These are phyloP conservation scores for Aporrectodea caliginosa DNA, from an alignment of 1,140 invertebrate genomes.

Conservation along the genomic window DNA sequence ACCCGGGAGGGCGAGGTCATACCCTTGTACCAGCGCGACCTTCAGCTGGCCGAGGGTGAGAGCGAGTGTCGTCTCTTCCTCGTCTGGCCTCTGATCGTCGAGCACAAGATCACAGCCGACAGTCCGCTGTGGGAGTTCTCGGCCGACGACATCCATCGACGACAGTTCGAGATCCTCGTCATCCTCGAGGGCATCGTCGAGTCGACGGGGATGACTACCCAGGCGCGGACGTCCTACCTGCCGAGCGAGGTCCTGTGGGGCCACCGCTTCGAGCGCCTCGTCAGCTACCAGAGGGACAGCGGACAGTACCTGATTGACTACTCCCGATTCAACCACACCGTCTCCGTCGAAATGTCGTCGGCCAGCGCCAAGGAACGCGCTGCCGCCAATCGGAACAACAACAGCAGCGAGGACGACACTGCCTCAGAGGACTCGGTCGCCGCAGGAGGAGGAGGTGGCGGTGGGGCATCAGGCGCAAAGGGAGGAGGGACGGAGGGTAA, in stretches of 20 bases:
- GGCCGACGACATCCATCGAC: constrained; percentile 11
- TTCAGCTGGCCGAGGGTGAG: not conserved
- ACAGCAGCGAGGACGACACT: not conserved
- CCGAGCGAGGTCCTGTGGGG: constrained; percentile 37
- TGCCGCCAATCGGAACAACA: not conserved
- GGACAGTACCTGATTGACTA: constrained; percentile 36
- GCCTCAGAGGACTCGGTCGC: not conserved
- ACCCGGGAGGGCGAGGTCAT: constrained; percentile 23
- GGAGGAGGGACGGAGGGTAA: not conserved
- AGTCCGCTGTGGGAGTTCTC: constrained; percentile 36
- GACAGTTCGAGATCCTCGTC: constrained; percentile 38
- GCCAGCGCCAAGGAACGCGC: constrained; percentile 13
- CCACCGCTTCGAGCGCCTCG: not conserved
- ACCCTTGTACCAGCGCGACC: constrained; percentile 10
- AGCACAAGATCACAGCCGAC: not conserved
- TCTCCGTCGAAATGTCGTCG: not conserved
- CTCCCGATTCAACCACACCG: constrained; percentile 32
- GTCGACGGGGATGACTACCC: constrained; percentile 36
- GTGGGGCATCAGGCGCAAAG: not conserved
- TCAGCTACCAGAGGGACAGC: not conserved
- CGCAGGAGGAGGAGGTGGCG: not conserved
- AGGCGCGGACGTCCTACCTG: constrained; percentile 38
- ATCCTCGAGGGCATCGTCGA: constrained; percentile 40
- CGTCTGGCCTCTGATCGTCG: constrained; percentile 7
- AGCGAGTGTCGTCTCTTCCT: not conserved